Evolutionary conservation across 2,113 vertebrate species (phyloP).

Genomic region (Oplegnathus fasciatus): DNA sequence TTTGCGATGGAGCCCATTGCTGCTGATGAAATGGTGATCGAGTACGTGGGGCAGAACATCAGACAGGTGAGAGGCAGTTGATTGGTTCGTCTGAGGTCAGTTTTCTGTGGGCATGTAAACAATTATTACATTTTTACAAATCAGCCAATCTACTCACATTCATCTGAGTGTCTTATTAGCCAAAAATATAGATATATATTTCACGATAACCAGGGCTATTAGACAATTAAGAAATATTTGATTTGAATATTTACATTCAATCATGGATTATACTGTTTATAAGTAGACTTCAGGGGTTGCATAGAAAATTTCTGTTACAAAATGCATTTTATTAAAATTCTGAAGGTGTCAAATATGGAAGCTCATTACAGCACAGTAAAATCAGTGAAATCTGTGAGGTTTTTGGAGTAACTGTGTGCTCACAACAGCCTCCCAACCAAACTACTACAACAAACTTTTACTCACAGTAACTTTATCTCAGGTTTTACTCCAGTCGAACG

Average conservation of each 20-base stretch:
- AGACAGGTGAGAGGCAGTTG: constrained; percentile 88
- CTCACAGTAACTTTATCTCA: neutral
- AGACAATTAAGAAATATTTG: neutral
- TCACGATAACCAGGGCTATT: neutral
- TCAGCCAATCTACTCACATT: neutral
- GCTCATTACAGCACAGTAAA: no score
- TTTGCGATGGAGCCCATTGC: constrained; percentile 98
- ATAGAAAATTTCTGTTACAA: neutral
- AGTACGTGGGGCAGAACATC: constrained; percentile 99
- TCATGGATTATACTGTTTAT: neutral
- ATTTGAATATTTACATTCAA: neutral
- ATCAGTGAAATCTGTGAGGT: no score
- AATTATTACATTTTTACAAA: neutral
- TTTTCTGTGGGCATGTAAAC: neutral
- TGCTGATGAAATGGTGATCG: constrained; percentile 99
- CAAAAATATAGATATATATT: neutral
- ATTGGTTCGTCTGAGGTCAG: neutral
- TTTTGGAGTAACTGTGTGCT: no score
- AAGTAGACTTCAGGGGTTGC: no score
- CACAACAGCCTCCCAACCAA: no score
- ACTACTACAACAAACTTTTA: no score
- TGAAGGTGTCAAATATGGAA: no score
- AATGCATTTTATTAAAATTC: no score
- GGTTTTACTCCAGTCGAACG: neutral
- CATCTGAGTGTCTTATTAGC: neutral